A percentile compares a stretch with the other conserved stretches of the same genome.
Conservation (phyloP, 2,888 invertebrate genomes). For the Nomada fabriciana region DNA sequence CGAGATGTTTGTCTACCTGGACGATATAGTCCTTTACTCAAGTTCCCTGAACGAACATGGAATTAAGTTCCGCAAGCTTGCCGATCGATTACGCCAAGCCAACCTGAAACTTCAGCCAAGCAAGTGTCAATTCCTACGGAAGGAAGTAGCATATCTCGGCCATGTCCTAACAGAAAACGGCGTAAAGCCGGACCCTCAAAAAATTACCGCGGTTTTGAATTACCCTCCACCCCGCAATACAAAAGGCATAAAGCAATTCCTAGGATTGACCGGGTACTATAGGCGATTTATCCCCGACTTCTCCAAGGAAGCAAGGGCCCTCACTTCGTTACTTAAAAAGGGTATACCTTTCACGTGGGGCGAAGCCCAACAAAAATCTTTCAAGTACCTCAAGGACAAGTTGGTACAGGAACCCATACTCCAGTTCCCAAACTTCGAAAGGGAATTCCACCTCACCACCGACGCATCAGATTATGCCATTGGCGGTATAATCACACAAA, state of each 20-base stretch:
- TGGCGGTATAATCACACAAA: not conserved
- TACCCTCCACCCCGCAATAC: not conserved
- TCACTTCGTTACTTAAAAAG: not conserved
- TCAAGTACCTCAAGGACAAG: not conserved
- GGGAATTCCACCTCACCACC: not conserved
- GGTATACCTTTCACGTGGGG: not conserved
- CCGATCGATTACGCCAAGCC: not conserved
- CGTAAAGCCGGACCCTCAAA: not conserved
- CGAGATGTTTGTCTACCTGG: not conserved
- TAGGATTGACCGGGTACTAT: no score
- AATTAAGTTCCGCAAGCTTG: not conserved
- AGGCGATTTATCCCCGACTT: no score
- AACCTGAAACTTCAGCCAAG: not conserved
- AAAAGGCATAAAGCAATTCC: no score
- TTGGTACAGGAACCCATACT: not conserved
- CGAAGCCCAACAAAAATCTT: not conserved
- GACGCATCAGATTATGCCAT: not conserved
- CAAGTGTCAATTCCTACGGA: not conserved
- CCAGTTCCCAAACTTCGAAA: not conserved
- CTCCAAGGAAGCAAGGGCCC: no score
- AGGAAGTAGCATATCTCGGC: not conserved
- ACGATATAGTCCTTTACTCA: not conserved
- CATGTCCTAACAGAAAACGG: not conserved
- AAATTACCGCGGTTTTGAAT: not conserved
- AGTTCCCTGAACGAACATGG: not conserved